phyloP scores from a whole-genome alignment of 1,140 invertebrate species.

The Zaprionus tsacasi region DNA sequence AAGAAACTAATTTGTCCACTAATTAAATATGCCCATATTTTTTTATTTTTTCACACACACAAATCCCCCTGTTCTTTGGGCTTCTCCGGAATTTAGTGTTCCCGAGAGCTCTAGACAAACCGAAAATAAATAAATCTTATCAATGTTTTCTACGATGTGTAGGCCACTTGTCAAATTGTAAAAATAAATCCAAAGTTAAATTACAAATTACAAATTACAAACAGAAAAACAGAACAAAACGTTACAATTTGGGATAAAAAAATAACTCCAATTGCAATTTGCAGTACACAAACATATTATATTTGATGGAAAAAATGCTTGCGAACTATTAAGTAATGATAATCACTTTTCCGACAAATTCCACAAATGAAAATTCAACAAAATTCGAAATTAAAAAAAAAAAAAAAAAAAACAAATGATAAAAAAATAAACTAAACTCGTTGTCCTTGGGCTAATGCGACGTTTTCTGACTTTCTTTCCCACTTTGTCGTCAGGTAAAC shows the following conservation, averaged over 20 bases:
- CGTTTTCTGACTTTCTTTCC: conserved; percentile 84
- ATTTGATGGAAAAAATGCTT: conserved; percentile 82
- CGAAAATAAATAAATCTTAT: conserved; percentile 14
- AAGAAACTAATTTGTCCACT: conserved; percentile 67
- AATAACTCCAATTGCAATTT: background rate
- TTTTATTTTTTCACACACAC: conserved; percentile 29
- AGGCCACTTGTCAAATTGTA: conserved; percentile 31
- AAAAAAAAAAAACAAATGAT: conserved; percentile 39
- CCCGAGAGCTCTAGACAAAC: conserved; percentile 21
- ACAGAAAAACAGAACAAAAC: conserved; percentile 25
- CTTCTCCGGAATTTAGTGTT: background rate
- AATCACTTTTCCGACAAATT: conserved; percentile 44
- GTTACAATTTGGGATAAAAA: conserved; percentile 25
- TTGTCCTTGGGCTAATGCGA: conserved; percentile 84
- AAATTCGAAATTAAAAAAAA: conserved; percentile 48
- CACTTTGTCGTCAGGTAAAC: conserved; percentile 84
- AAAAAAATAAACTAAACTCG: conserved; percentile 60
- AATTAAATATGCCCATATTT: background rate
- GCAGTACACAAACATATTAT: conserved; percentile 34
- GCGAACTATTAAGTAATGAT: conserved; percentile 57
- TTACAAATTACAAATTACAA: conserved; percentile 54
- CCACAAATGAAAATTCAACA: conserved; percentile 21
- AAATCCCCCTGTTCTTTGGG: conserved; percentile 11
- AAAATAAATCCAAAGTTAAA: conserved; percentile 79
- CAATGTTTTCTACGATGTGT: conserved; percentile 12